These are phyloP conservation scores for Euura saliciscinereae DNA, from an alignment of 1,140 invertebrate genomes.

Conservation along the genomic window DNA sequence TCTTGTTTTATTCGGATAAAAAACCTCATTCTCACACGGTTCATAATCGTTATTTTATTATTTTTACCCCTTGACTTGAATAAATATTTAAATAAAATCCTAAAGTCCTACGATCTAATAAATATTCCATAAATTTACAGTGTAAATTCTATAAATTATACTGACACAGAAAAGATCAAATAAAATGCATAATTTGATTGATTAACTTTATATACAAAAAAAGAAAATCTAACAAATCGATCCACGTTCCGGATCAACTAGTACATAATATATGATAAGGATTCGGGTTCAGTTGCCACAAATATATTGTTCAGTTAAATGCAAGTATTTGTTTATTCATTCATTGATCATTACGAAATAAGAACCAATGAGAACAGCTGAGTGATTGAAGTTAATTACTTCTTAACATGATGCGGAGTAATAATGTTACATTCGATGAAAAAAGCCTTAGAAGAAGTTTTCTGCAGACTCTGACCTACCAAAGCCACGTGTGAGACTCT, in stretches of 20 bases:
- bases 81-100: too few species aligned
- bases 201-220: slow-evolving; percentile 13
- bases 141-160: neutral
- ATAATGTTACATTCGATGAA: too few species aligned
- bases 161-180: neutral
- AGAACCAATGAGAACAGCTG: too few species aligned
- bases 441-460: too few species aligned
- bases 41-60: neutral
- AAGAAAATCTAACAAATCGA: neutral
- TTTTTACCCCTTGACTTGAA: neutral
- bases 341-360: neutral
- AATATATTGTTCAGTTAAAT: neutral
- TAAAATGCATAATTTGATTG: slow-evolving; percentile 10
- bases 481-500: too few species aligned
- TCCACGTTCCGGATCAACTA: slow-evolving; percentile 3
- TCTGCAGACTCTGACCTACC: too few species aligned
- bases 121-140: neutral
- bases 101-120: neutral
- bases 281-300: neutral
- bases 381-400: too few species aligned
- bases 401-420: too few species aligned
- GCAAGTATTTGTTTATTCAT: slow-evolving; percentile 19
- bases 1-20: neutral
- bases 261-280: slow-evolving; percentile 5
- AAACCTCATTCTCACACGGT: neutral